Percentiles rank a stretch among this genome's conserved stretches.
phyloP scores from a whole-genome alignment of 2,888 invertebrate genomes.

The Pyrrhia umbra region DNA sequence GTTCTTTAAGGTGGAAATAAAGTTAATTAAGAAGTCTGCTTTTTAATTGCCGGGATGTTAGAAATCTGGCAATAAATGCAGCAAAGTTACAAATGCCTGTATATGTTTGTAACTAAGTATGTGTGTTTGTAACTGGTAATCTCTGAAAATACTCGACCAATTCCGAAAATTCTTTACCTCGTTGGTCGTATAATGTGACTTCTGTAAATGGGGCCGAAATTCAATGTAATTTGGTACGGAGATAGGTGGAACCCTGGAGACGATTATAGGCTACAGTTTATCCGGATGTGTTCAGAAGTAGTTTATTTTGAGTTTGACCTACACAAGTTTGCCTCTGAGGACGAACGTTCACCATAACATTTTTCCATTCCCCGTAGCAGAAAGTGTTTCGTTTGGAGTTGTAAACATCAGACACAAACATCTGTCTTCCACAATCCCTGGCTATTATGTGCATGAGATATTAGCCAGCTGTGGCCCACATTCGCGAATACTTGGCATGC shows the following conservation, averaged over 20 bases:
- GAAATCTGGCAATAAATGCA: background rate
- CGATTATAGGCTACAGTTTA: too few species aligned
- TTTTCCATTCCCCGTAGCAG: background rate
- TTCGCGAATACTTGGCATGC: constrained; percentile 56
- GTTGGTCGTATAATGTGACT: too few species aligned
- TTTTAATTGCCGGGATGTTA: background rate
- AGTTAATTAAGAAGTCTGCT: background rate
- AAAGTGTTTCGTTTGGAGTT: constrained; percentile 36
- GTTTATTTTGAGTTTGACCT: too few species aligned
- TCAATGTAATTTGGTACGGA: too few species aligned
- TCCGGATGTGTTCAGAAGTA: too few species aligned
- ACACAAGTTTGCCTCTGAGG: background rate
- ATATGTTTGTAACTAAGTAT: too few species aligned
- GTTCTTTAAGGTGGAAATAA: background rate
- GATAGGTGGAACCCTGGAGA: too few species aligned
- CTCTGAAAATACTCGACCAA: too few species aligned
- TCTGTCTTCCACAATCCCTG: constrained; percentile 31
- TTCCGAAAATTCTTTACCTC: too few species aligned
- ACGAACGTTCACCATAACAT: background rate
- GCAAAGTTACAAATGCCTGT: too few species aligned
- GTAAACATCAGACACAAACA: constrained; percentile 25
- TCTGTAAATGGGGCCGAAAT: too few species aligned
- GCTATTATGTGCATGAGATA: constrained; percentile 34
- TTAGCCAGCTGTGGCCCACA: constrained; percentile 52
- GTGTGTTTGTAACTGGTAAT: too few species aligned